These are phyloP conservation scores for Melieria picta DNA, from an alignment of 2,888 invertebrate genomes.

Conservation along the genomic window DNA sequence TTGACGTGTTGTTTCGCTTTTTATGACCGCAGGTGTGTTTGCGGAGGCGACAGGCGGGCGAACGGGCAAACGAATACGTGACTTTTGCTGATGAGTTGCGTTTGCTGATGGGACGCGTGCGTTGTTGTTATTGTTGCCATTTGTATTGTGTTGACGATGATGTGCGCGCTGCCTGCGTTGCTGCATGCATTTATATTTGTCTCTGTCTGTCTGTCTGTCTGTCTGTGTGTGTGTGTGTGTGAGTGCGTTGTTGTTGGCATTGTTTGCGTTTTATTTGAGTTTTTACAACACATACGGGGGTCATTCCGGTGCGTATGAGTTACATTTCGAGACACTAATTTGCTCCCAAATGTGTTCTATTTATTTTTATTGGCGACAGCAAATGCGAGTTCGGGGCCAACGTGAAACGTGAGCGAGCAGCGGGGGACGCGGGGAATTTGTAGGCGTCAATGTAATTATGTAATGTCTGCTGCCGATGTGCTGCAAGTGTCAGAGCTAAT, in stretches of 20 bases:
- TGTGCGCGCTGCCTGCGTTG: background rate
- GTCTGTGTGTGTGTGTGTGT: background rate
- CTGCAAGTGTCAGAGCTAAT: too few relatives aligned
- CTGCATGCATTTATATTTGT: too few relatives aligned
- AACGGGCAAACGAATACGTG: conserved; percentile 6
- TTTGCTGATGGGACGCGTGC: background rate
- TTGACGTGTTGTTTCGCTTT: conserved; percentile 7
- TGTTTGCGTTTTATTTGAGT: conserved; percentile 14
- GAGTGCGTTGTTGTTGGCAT: conserved; percentile 11
- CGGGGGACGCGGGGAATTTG: too few relatives aligned
- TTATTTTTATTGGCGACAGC: conserved; percentile 1
- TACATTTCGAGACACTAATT: background rate
- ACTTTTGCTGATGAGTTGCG: conserved; percentile 26
- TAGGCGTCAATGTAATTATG: too few relatives aligned
- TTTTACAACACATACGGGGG: conserved; percentile 17
- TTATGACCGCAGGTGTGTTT: conserved; percentile 13
- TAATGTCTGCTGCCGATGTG: too few relatives aligned
- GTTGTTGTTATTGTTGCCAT: background rate
- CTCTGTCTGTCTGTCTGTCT: background rate
- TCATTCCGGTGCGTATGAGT: conserved; percentile 8
- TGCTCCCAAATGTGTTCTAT: conserved; percentile 14
- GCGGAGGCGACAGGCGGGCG: background rate
- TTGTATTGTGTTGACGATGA: background rate
- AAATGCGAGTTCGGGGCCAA: too few relatives aligned
- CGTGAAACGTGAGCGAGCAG: too few relatives aligned